Evolutionary conservation across 2,888 invertebrate genomes (phyloP), one percentile per base, ranked within the genome.

Genomic region (Euproctis similis): DNA sequence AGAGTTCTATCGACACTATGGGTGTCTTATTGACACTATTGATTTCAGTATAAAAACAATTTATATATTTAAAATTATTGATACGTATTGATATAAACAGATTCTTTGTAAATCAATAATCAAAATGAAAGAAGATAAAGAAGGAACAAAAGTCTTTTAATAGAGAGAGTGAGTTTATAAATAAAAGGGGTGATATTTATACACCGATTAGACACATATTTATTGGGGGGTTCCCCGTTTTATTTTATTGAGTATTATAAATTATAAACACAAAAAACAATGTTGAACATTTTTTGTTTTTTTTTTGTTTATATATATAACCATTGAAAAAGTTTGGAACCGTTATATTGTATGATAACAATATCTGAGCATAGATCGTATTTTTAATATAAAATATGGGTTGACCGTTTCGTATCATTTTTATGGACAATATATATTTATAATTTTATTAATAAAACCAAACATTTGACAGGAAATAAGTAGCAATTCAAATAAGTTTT

Each of bases 401-500:
- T 37, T 36, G 29, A 41, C 35, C 30, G 31, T 34, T 28, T 30
- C 34, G 24, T 17, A n/a, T 31, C 13, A 26, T 6, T 19, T n/a
- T 26, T 22, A 27, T 27, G 21, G 22, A 42, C 23, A n/a, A n/a
- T n/a, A n/a, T n/a, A n/a, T n/a, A n/a, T n/a, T 34, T 24, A 28
- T 14, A 6, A 32, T 38, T 49, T 48, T 45, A 50, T 55, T 53
- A 33, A 37, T n/a, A 48, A 51, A 56, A 46, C 41, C 56, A 66
- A n/a, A 64, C 64, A 62, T 62, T 68, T 68, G 66, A 59, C 59
- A 67, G 54, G 62, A 59, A 58, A 49, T 65, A 55, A 65, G 56
- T 63, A 14, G 46, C 43, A 42, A 60, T 57, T 63, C 64, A 67
- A 59, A 59, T 41, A n/a, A n/a, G n/a, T n/a, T n/a, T n/a, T 42